Evolutionary conservation across 2,888 invertebrate species (phyloP), one percentile per base, ranked within the genome.

Genomic region (Stenchaetothrips biformis): DNA sequence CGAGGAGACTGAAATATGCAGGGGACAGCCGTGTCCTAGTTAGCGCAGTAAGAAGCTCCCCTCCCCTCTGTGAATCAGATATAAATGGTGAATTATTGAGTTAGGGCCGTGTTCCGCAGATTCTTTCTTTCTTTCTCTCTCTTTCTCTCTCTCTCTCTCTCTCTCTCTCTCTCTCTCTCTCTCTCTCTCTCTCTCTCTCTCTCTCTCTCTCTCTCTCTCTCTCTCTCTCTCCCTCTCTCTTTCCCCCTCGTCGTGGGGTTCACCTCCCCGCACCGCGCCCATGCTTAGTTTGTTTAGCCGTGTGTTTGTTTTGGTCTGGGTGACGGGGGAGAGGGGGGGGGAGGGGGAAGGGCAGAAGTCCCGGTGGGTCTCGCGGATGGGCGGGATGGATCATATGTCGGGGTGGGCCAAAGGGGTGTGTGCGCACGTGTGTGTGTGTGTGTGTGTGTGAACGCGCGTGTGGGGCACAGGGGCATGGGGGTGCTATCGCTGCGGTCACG

Each of bases 221-320:
- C n/a, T n/a, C n/a, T n/a, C n/a, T n/a, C n/a, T n/a, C n/a, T n/a
- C n/a, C 4, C 18, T 53, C 53, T 53, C 53, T 53, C 13, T 11
- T 16, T 53, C 13, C 53, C 59, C 59, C 59, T 59, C 37, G 59
- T 59, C 16, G n/a, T n/a, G 67, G 25, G 37, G 37, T 4, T 37
- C 21, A 7, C 25, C 67, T 21, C 67, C 25, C 21, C 67, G 21
- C 67, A 7, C 67, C 67, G 18, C 59, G 18, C 59, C 59, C 18
- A 59, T 59, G 59, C 18, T 59, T 7, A 74, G 67, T 74, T 74
- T 74, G 67, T 74, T 74, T 74, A 74, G 67, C 67, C 67, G 67
- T 74, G 25, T 74, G 67, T 74, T 74, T 74, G 67, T 74, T 74
- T 74, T 74, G 67, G 67, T 74, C 67, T 74, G 67, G 67, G 67